Evolutionary conservation across 2,797 vertebrate species (phyloP).

Genomic region (Coregonus ussuriensis): DNA sequence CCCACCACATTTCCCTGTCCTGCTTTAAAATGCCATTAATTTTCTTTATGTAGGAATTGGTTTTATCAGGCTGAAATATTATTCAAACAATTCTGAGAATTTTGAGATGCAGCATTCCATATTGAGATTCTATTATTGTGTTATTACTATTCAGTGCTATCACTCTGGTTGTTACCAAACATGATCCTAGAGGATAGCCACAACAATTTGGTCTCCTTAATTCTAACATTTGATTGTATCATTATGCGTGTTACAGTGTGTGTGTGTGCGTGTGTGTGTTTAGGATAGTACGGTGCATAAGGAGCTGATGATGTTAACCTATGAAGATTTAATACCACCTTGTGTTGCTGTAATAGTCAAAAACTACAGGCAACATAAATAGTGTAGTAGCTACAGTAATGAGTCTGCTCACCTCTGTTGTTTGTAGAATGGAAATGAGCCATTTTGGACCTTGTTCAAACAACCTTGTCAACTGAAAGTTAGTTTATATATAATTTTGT

Average conservation of each 20-base stretch:
- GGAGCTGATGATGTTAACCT: neutral
- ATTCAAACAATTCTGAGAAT: neutral
- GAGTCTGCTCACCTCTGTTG: neutral
- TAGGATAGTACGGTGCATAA: neutral
- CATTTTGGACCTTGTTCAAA: constrained; percentile 2
- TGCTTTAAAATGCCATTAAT: constrained; percentile 17
- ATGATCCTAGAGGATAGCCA: neutral
- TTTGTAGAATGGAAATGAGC: neutral
- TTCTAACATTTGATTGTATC: too few species aligned
- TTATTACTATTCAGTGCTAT: neutral
- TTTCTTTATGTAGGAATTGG: neutral
- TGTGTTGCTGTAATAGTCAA: neutral
- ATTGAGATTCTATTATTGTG: neutral
- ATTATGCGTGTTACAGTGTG: neutral
- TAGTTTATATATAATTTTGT: neutral
- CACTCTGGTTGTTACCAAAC: neutral
- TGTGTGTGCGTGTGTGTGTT: neutral
- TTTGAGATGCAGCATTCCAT: neutral
- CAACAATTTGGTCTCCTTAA: too few species aligned
- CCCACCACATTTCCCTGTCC: constrained; percentile 14
- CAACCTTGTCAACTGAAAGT: neutral
- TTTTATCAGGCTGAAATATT: neutral
- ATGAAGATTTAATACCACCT: neutral
- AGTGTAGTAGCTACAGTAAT: neutral
- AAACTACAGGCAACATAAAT: neutral